These are phyloP conservation scores for Tor tambroides DNA, from an alignment of 2,113 vertebrate genomes.

Conservation along the genomic window DNA sequence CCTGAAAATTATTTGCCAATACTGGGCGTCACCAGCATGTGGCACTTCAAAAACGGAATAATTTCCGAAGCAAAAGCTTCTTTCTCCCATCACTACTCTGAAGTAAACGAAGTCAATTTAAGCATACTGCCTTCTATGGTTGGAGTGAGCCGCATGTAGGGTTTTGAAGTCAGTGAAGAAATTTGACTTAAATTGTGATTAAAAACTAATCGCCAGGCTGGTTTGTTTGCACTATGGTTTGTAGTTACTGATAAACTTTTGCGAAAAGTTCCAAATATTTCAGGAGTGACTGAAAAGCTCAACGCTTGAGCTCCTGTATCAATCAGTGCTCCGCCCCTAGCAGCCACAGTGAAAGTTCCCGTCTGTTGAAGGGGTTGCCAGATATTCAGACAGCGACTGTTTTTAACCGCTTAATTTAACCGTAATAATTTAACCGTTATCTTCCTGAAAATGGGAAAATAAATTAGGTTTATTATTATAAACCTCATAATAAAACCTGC, in stretches of 20 bases:
- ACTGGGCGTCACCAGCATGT: too few species aligned
- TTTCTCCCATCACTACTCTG: not conserved
- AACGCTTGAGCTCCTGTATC: not conserved
- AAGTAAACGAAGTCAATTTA: not conserved
- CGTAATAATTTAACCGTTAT: not conserved
- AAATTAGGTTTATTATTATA: not conserved
- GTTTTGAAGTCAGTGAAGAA: not conserved
- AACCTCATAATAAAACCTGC: not conserved
- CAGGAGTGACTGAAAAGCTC: not conserved
- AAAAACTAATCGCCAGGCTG: not conserved
- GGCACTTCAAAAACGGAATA: too few species aligned
- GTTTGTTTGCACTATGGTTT: not conserved
- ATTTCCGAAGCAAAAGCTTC: too few species aligned
- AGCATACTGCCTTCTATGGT: too few species aligned
- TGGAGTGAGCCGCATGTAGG: not conserved
- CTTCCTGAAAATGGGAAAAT: not conserved
- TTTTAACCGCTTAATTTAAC: too few species aligned
- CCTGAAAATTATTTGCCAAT: too few species aligned
- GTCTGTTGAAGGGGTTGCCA: constrained; percentile 22
- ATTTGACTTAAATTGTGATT: not conserved
- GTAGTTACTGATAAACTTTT: not conserved
- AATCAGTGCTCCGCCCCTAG: not conserved
- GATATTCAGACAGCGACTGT: not conserved
- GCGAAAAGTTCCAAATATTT: not conserved
- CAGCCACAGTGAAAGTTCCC: constrained; percentile 1